Evolutionary conservation across 2,113 vertebrate genomes (phyloP).

Genomic region (Zeus faber): DNA sequence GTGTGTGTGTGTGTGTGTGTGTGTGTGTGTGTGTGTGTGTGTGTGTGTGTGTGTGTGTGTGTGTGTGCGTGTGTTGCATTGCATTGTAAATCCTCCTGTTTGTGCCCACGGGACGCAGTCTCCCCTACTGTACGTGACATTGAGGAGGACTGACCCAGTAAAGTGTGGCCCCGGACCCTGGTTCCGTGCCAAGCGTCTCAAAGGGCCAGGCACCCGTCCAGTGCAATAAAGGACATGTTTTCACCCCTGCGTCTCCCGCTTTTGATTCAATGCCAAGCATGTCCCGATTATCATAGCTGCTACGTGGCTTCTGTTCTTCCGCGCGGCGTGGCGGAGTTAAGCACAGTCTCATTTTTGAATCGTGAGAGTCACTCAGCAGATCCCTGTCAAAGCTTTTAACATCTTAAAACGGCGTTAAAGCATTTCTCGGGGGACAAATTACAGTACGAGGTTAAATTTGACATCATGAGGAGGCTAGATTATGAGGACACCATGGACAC

Average conservation of each 20-base stretch:
- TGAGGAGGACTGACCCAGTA: slow-evolving; percentile 37
- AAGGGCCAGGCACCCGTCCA: slow-evolving; percentile 37
- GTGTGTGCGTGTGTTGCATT: slow-evolving; percentile 1
- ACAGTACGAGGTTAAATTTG: too few species aligned
- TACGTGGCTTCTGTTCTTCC: too few species aligned
- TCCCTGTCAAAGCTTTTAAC: too few species aligned
- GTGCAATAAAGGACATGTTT: slow-evolving; percentile 50
- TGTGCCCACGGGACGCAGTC: slow-evolving; percentile 14
- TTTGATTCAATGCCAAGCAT: too few species aligned
- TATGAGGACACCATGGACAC: too few species aligned
- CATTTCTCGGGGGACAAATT: too few species aligned
- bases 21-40: slow-evolving; percentile 17
- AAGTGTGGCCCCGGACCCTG: slow-evolving; percentile 16
- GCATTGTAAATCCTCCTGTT: slow-evolving; percentile 5
- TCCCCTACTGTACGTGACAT: slow-evolving; percentile 1
- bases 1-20: slow-evolving; percentile 15
- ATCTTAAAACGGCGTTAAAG: too few species aligned
- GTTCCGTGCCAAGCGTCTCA: slow-evolving; percentile 34
- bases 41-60: not conserved
- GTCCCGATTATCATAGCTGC: too few species aligned
- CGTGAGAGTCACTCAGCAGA: too few species aligned
- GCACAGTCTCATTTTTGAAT: too few species aligned
- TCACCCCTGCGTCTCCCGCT: slow-evolving; percentile 14
- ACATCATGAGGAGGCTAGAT: too few species aligned
- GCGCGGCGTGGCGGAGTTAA: too few species aligned